Evolutionary conservation across 2,797 vertebrate species (phyloP), one percentile per base, ranked within the genome.

Genomic region (Lophius americanus): DNA sequence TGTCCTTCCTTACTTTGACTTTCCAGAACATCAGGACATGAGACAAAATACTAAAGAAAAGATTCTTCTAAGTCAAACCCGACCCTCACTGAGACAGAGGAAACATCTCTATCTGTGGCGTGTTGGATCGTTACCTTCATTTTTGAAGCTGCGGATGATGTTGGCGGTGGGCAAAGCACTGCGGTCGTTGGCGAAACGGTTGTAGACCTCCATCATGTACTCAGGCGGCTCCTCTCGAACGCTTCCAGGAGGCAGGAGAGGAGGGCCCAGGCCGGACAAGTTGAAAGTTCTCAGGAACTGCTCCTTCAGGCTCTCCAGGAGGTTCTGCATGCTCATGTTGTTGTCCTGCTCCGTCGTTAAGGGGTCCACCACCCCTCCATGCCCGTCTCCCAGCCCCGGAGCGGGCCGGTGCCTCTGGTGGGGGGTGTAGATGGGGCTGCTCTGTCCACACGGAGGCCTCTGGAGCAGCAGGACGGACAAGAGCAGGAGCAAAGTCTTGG

Each of bases 141-240:
- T 98, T 91, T 96, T 96, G 92, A 99, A 99, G 91, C 98, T 99
- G 82, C 98, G 95, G 51, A 99, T 95, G 72, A 99, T 98, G 85
- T 97, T 98, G 71, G 96, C 96, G 0, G 95, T 96, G 0, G 98
- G 97, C 95, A 97, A 96, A 5, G 97, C 94, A 0, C 93, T 95
- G 68, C 83, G 95, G 70, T 99, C 97, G 0, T 93, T 98, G 52
- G 97, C 96, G 39, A 99, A 99, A 62, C 94, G 96, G 90, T 98
- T 98, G 88, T 98, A 99, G 38, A 99, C 94, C 85, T 99, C 97
- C 79, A 99, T 78, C 98, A 99, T 99, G 91, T 99, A 99, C 82
- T 99, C 97, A 0, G 98, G 98, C 0, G 98, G 96, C 55, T 99
- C 96, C 57, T 96, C 93, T 63, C 95, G 95, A 62, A 85, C 79